Percentiles rank a stretch among this genome's conserved stretches.
These are phyloP conservation scores for Cataglyphis albicans DNA, from an alignment of 2,888 invertebrate genomes.

Conservation along the genomic window DNA sequence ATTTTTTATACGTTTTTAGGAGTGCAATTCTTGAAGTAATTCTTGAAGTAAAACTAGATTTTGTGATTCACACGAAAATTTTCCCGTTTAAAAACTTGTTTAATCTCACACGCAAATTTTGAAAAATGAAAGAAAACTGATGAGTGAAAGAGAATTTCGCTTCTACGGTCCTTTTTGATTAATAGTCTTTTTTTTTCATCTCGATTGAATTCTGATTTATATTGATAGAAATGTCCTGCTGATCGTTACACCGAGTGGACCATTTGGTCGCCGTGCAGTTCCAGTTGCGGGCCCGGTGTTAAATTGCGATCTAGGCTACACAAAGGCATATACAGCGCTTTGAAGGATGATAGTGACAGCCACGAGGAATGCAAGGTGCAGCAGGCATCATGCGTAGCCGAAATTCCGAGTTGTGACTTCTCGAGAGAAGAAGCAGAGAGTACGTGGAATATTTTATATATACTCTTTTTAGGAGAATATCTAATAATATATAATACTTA, in stretches of 20 bases:
- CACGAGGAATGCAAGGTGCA: slow-evolving; percentile 81
- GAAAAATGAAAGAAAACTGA: background rate
- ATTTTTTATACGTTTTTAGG: background rate
- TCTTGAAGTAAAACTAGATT: background rate
- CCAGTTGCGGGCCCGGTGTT: slow-evolving; percentile 94
- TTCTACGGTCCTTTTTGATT: background rate
- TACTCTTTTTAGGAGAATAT: background rate
- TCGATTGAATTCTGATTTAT: background rate
- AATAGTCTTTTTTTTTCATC: background rate
- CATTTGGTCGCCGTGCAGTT: slow-evolving; percentile 96
- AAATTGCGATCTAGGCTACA: slow-evolving; percentile 88
- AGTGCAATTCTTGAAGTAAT: background rate
- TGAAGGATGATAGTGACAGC: slow-evolving; percentile 66
- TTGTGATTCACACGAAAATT: background rate
- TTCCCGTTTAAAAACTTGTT: background rate
- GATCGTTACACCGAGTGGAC: slow-evolving; percentile 91
- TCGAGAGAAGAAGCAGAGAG: slow-evolving; percentile 79
- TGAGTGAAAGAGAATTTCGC: background rate
- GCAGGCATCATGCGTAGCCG: slow-evolving; percentile 77
- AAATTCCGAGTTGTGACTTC: slow-evolving; percentile 80
- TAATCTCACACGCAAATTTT: background rate
- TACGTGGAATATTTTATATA: slow-evolving; percentile 61
- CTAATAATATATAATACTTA: background rate
- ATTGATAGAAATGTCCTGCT: slow-evolving; percentile 82
- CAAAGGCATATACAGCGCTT: slow-evolving; percentile 67